These are phyloP conservation scores for Glaucopsyche alexis DNA, from an alignment of 2,888 invertebrate genomes.

Conservation along the genomic window DNA sequence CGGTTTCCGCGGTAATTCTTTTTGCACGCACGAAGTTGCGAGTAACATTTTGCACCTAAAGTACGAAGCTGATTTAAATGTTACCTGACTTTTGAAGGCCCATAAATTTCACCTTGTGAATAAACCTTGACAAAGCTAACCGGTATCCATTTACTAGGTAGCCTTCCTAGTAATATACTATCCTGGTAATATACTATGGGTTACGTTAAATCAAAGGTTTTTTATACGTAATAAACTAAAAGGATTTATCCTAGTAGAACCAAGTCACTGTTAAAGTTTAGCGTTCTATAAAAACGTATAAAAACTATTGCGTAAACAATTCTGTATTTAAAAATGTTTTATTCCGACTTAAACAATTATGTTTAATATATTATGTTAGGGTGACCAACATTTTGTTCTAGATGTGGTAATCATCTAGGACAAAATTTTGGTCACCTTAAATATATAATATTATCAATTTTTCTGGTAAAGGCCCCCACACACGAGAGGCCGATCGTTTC, in stretches of 20 bases:
- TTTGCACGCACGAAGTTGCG: too few relatives aligned
- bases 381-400: not conserved
- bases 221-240: too few relatives aligned
- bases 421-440: too few relatives aligned
- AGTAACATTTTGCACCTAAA: too few relatives aligned
- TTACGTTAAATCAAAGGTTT: not conserved
- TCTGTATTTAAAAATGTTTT: not conserved
- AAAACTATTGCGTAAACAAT: slow-evolving; percentile 7
- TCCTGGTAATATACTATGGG: not conserved
- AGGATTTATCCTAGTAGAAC: too few relatives aligned
- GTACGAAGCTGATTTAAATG: not conserved
- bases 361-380: slow-evolving; percentile 1
- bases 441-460: too few relatives aligned
- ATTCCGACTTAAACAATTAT: not conserved
- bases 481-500: too few relatives aligned
- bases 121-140: not conserved
- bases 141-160: not conserved
- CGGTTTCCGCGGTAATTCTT: too few relatives aligned
- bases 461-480: too few relatives aligned
- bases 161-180: not conserved
- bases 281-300: not conserved
- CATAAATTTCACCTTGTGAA: slow-evolving; percentile 1
- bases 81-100: not conserved
- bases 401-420: not conserved
- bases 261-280: too few relatives aligned